Evolutionary conservation across 2,113 vertebrate genomes (phyloP).

Genomic region (Labrus mixtus): DNA sequence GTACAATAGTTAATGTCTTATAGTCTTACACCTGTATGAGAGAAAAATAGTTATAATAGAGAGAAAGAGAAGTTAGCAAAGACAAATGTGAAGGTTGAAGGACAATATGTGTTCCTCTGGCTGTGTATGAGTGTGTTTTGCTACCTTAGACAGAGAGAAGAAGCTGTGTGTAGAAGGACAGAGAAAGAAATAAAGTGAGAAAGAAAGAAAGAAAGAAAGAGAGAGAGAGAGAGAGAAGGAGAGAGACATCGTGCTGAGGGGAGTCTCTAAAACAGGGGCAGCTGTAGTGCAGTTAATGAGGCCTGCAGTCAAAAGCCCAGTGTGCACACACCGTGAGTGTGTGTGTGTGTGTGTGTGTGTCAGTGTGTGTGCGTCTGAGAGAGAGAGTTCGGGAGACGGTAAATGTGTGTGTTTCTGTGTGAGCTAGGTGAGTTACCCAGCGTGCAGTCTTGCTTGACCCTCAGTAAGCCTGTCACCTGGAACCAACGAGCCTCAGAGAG

Average conservation of each 20-base stretch:
- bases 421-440: conserved; percentile 76
- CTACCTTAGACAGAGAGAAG: conserved; percentile 12
- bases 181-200: conserved; percentile 25
- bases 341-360: conserved; percentile 36
- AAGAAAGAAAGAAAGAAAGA: conserved; percentile 26
- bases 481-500: conserved; percentile 76
- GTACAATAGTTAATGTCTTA: background rate
- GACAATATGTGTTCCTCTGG: conserved; percentile 51
- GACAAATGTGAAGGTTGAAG: conserved; percentile 54
- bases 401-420: conserved; percentile 66
- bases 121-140: conserved; percentile 37
- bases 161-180: conserved; percentile 25
- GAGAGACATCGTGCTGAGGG: conserved; percentile 67
- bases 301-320: conserved; percentile 76
- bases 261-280: conserved; percentile 78
- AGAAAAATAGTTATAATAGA: conserved; percentile 23
- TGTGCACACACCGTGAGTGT: conserved; percentile 52
- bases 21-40: background rate
- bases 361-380: conserved; percentile 9
- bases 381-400: conserved; percentile 39
- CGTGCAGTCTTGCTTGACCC: conserved; percentile 81
- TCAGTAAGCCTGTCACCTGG: conserved; percentile 81
- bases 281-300: conserved; percentile 83
- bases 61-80: conserved; percentile 10
- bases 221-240: conserved; percentile 35